Evolutionary conservation across 2,888 invertebrate species (phyloP), one percentile per base, ranked within the genome.

Genomic region (Pilophorus perplexus): DNA sequence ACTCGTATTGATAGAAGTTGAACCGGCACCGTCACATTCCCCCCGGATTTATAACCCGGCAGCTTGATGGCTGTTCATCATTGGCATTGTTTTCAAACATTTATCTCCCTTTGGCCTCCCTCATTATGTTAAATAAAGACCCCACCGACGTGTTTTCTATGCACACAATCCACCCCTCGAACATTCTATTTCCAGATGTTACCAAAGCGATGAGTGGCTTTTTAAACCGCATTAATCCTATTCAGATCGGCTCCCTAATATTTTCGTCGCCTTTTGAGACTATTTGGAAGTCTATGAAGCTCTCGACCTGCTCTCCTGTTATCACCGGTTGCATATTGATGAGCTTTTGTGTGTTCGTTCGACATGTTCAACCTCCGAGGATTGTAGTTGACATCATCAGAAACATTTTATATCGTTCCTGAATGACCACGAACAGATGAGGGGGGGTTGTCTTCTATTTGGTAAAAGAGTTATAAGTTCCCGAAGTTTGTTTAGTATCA

Each of bases 81-180:
- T 48, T 48, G 48, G 48, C 22, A 22, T 5, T 48, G 48, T 48
- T 2, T 3, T 12, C 48, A n/a, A 4, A 20, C 48, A 20, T 48
- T 48, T 48, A 48, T 48, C 48, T 20, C 23, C 48, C 18, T 33
- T 48, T 48, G 10, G 48, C n/a, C n/a, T 48, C 23, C 12, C 48
- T 48, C 48, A 22, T 22, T 48, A 48, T 48, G 48, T 48, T 48
- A 8, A 23, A 48, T 33, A 33, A 20, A 20, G 23, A 5, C 48
- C 12, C 23, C 10, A 25, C 22, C 48, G 25, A 22, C n/a, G n/a
- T 12, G 33, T 33, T n/a, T 2, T 1, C 1, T 50, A 50, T 2
- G 25, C n/a, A 50, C 25, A 2, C 16, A 44, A 20, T 3, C 20
- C 12, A 6, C 33, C 33, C 12, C 33, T 33, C 33, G 12, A 33